Evolutionary conservation across 1,140 invertebrate genomes (phyloP).

Genomic region (Probaryconus sp.): DNA sequence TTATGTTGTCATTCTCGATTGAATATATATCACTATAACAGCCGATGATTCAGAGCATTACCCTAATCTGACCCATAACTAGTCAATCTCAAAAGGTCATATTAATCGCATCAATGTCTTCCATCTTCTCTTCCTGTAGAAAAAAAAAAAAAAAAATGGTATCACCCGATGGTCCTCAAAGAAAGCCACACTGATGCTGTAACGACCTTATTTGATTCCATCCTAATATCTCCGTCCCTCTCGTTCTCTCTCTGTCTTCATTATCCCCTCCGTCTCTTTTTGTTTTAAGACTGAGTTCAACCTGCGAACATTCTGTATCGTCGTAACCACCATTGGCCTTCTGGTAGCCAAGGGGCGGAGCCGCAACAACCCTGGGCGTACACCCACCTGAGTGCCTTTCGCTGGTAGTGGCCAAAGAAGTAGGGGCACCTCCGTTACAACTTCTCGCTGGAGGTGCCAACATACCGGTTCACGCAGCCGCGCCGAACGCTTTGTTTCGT

Average conservation of each 20-base stretch:
- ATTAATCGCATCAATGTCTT: no score
- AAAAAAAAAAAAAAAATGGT: neutral
- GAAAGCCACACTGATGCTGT: slow-evolving; percentile 1
- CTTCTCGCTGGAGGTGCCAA: slow-evolving; percentile 28
- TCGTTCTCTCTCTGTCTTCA: neutral
- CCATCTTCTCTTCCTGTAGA: no score
- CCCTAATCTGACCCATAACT: no score
- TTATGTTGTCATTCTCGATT: no score
- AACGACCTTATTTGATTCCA: slow-evolving; percentile 15
- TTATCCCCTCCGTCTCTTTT: no score
- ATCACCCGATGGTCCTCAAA: neutral
- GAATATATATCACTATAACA: no score
- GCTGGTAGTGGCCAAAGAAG: neutral
- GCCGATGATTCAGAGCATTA: no score
- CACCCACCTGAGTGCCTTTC: slow-evolving; percentile 45
- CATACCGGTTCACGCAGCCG: slow-evolving; percentile 76
- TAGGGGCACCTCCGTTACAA: slow-evolving; percentile 14
- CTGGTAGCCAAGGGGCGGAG: slow-evolving; percentile 32
- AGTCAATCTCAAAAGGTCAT: no score
- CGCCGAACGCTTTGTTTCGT: slow-evolving; percentile 68
- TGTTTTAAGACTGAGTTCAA: slow-evolving; percentile 8
- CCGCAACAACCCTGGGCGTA: slow-evolving; percentile 26
- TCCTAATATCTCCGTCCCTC: slow-evolving; percentile 5
- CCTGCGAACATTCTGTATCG: slow-evolving; percentile 17
- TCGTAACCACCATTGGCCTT: slow-evolving; percentile 27